Evolutionary conservation across 1,140 invertebrate genomes (phyloP), one percentile per base, ranked within the genome.

Genomic region (Trichogramma pretiosum): DNA sequence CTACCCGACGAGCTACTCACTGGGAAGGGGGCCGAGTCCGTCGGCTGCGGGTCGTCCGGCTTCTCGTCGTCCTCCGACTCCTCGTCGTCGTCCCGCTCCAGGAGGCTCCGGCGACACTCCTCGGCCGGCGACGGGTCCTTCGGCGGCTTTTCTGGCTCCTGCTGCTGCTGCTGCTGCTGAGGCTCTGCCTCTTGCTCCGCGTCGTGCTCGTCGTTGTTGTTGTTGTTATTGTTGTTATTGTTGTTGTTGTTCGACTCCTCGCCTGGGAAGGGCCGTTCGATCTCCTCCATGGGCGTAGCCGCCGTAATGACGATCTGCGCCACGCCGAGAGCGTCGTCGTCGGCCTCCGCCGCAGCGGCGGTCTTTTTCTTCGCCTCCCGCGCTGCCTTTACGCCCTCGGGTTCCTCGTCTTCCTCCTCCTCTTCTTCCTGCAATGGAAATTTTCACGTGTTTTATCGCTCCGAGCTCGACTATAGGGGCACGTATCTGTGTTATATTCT

Each of bases 291-390:
- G 18, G 88, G 89, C 5, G 89, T 91, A 34, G 89, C 87, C 18
- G 87, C 87, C 13, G 87, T 91, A 60, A 92, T 89, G 7, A 89
- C 85, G 53, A 90, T 90, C 62, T 88, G 84, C 40, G 85, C 86
- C 36, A 87, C 85, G 43, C 83, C 84, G 35, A 89, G 74, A 54
- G 80, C 80, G 43, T 73, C 61, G 46, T 70, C 63, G 18, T 67
- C 33, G 42, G 18, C 54, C 49, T 49, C 41, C 2, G 57, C 41
- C 8, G 10, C 16, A 0, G 23, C 18, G 4, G 37, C 9, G 1
- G n/a, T 1, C 13, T 53, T 66, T 59, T 52, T 60, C 56, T 53
- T 56, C 5, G 32, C 26, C 30, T 62, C 49, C 19, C 44, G 32
- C 11, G 24, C 46, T 2, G 26, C 19, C 32, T 46, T 48, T 11